Percentiles rank a stretch among this genome's conserved stretches.
phyloP scores from a whole-genome alignment of 2,888 invertebrate species.

The Nemoura dubitans region DNA sequence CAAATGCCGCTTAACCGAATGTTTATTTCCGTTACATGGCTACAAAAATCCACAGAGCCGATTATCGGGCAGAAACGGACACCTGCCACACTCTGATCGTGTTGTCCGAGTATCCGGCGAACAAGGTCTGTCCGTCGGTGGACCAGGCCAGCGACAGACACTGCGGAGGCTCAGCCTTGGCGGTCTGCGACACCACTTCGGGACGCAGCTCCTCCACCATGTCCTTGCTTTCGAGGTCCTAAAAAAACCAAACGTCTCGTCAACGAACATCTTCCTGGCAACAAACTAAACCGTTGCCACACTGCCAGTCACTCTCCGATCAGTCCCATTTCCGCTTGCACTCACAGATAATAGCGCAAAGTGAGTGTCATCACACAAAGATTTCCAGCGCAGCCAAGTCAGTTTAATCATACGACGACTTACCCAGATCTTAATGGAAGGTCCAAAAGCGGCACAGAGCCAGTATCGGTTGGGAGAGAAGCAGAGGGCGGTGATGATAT shows the following conservation, averaged over 20 bases:
- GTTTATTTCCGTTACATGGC: slow-evolving; percentile 24
- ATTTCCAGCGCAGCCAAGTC: no score
- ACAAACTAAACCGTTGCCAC: not conserved
- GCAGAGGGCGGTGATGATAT: slow-evolving; percentile 96
- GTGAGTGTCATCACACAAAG: slow-evolving; percentile 47
- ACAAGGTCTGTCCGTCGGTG: slow-evolving; percentile 97
- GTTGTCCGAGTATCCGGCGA: slow-evolving; percentile 98
- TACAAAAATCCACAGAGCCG: not conserved
- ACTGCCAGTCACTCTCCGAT: slow-evolving; percentile 34
- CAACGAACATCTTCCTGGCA: not conserved
- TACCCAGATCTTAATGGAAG: slow-evolving; percentile 98
- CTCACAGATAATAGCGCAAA: slow-evolving; percentile 51
- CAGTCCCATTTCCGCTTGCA: slow-evolving; percentile 56
- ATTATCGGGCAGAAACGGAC: slow-evolving; percentile 51
- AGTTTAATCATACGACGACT: no score
- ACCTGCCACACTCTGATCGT: slow-evolving; percentile 99
- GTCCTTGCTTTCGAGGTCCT: slow-evolving; percentile 99
- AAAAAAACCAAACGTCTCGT: slow-evolving; percentile 51
- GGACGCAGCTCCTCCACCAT: slow-evolving; percentile 98
- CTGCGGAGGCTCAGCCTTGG: slow-evolving; percentile 92
- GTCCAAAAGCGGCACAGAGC: slow-evolving; percentile 99
- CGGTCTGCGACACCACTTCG: slow-evolving; percentile 81
- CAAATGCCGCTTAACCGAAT: not conserved
- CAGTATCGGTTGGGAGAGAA: slow-evolving; percentile 99
- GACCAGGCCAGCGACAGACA: slow-evolving; percentile 99